phyloP scores from a whole-genome alignment of 2,113 vertebrate genomes.

The Podarcis cretensis region DNA sequence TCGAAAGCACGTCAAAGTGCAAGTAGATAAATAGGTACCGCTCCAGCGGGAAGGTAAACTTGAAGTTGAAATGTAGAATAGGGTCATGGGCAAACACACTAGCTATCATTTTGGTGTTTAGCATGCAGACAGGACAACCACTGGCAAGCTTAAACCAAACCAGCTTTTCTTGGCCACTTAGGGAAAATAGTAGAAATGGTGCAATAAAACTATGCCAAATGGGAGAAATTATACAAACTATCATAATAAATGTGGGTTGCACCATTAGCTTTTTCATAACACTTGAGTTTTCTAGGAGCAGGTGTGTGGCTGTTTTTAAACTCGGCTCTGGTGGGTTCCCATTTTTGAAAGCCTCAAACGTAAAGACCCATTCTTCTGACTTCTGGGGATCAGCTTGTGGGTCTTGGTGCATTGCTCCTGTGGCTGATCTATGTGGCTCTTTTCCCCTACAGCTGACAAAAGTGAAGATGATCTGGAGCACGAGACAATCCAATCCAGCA shows the following conservation, averaged over 20 bases:
- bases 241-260: not conserved
- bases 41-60: no score
- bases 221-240: not conserved
- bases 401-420: not conserved
- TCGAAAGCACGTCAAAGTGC: no score
- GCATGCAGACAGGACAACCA: not conserved
- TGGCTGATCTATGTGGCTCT: not conserved
- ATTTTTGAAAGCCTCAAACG: not conserved
- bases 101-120: not conserved
- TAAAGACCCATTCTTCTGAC: not conserved
- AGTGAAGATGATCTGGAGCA: slow-evolving; percentile 44
- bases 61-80: not conserved
- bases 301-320: not conserved
- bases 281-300: no score
- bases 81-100: not conserved
- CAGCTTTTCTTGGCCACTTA: not conserved
- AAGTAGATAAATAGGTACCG: no score
- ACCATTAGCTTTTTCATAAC: not conserved
- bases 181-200: not conserved
- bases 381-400: not conserved
- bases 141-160: not conserved
- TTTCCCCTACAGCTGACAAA: not conserved
- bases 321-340: not conserved
- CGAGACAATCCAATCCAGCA: slow-evolving; percentile 44
- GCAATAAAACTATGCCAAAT: not conserved